Percentiles rank a stretch among this genome's conserved stretches.
phyloP scores from a whole-genome alignment of 1,140 invertebrate genomes.

The Phymorhynchus buccinoides region DNA sequence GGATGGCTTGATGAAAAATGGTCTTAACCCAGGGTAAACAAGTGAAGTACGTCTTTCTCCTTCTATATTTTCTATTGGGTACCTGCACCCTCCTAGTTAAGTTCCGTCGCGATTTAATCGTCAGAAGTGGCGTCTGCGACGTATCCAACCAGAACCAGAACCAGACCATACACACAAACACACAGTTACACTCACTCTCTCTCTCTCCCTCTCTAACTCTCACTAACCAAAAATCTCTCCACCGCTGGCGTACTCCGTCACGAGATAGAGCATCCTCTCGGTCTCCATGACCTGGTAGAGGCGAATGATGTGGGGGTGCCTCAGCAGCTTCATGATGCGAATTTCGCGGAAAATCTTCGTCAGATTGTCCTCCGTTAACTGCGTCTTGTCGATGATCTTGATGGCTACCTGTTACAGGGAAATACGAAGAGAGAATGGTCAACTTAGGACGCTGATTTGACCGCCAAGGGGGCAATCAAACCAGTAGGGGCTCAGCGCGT shows the following conservation, averaged over 20 bases:
- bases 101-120: no score
- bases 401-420: conserved; percentile 64
- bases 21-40: no score
- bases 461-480: no score
- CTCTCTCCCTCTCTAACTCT: neutral
- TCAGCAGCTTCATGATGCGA: conserved; percentile 98
- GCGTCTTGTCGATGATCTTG: conserved; percentile 96
- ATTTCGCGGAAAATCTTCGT: conserved; percentile 95
- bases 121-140: no score
- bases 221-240: conserved; percentile 73
- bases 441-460: no score
- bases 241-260: conserved; percentile 73
- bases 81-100: no score
- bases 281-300: conserved; percentile 71
- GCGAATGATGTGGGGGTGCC: conserved; percentile 71
- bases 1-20: no score
- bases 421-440: no score
- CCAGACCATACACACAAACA: no score
- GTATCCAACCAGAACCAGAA: no score
- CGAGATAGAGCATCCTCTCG: conserved; percentile 74
- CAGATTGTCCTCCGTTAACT: conserved; percentile 96
- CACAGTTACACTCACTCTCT: neutral
- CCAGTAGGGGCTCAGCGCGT: no score
- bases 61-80: no score
- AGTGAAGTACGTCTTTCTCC: neutral